Conservation (phyloP, 2,888 invertebrate species). For the Platynereis dumerilii region DNA sequence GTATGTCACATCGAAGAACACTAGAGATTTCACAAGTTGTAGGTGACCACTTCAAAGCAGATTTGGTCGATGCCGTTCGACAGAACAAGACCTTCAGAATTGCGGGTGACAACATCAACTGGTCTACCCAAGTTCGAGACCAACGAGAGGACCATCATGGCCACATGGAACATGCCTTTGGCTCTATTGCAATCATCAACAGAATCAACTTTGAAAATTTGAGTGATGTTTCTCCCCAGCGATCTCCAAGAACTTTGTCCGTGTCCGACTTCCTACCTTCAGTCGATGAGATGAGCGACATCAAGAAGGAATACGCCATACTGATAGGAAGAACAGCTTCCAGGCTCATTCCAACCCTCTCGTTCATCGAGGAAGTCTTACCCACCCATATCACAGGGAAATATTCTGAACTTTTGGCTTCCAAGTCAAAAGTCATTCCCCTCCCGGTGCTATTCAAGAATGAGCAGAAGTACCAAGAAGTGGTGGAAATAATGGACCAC, state of each 20-base stretch:
- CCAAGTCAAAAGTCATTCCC: slow-evolving; percentile 4
- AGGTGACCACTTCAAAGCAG: too few relatives aligned
- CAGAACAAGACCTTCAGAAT: neutral
- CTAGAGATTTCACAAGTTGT: too few relatives aligned
- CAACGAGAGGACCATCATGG: neutral
- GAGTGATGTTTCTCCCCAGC: neutral
- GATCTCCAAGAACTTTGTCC: neutral
- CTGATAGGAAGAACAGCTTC: neutral
- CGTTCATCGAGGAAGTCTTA: neutral
- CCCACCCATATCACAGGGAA: neutral
- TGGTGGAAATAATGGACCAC: slow-evolving; percentile 29
- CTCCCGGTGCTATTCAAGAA: neutral
- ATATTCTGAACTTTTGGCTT: neutral
- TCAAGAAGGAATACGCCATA: neutral
- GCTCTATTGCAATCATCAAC: neutral
- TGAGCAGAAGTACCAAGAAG: slow-evolving; percentile 23
- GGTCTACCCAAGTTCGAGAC: neutral
- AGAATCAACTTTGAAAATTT: neutral
- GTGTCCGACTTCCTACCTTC: neutral
- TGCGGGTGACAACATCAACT: slow-evolving; percentile 1
- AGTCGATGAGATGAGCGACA: slow-evolving; percentile 8
- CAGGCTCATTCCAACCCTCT: neutral
- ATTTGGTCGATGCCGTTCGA: neutral
- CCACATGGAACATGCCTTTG: slow-evolving; percentile 3
- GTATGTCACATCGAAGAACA: too few relatives aligned